A percentile compares a stretch with the other conserved stretches of the same genome.
phyloP scores from a whole-genome alignment of 2,113 vertebrate species.

The Callipepla californica region DNA sequence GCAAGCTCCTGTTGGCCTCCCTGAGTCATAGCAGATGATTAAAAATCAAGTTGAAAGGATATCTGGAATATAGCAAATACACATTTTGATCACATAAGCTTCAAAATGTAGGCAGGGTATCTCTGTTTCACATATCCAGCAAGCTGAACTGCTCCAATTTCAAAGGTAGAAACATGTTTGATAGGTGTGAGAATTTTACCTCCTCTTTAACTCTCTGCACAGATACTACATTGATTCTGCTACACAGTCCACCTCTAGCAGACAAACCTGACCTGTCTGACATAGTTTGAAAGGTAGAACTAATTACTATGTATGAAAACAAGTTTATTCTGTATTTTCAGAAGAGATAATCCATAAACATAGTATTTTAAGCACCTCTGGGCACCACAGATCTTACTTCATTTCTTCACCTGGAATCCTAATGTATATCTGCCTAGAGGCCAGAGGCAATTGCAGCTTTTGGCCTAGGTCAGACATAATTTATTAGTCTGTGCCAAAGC shows the following conservation, averaged over 20 bases:
- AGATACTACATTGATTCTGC: not conserved
- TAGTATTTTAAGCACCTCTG: not conserved
- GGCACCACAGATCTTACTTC: not conserved
- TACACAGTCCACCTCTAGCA: not conserved
- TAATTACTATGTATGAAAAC: not conserved
- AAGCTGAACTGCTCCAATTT: not conserved
- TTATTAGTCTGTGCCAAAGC: not conserved
- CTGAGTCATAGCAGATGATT: not conserved
- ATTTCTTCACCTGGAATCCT: not conserved
- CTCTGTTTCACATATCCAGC: not conserved
- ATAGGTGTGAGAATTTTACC: not conserved
- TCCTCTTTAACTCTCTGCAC: not conserved
- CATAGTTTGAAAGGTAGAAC: not conserved
- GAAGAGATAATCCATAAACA: not conserved
- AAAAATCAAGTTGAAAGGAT: constrained; percentile 7
- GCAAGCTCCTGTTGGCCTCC: not conserved
- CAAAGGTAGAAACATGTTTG: not conserved
- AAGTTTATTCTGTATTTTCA: not conserved
- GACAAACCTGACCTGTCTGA: not conserved
- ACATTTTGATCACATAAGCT: not conserved
- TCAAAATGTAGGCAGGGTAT: not conserved
- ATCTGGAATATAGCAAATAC: not conserved
- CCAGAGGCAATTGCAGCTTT: not conserved
- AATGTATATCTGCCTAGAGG: not conserved
- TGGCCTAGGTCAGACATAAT: not conserved